Evolutionary conservation across 2,797 vertebrate genomes (phyloP), one percentile per base, ranked within the genome.

Genomic region (Pygocentrus nattereri): DNA sequence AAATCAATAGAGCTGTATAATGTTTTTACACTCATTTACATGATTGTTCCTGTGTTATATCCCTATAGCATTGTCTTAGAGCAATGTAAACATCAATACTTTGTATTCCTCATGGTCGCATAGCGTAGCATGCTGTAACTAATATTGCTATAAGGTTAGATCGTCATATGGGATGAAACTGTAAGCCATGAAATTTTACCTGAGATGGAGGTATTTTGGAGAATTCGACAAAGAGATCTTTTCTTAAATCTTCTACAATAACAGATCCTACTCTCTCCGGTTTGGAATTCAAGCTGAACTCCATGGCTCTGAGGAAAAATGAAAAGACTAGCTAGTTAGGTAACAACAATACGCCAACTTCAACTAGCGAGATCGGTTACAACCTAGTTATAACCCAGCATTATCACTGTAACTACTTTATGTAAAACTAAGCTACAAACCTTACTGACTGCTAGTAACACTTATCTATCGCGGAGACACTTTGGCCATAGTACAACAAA

Each of bases 211-310:
- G 87, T 73, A 92, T 88, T 67, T 90, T 92, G 30, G 92, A 90
- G 88, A 98, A 97, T 49, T 97, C 96, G 0, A 3, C 82, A 47
- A 94, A 96, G 7, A 98, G 94, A 68, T 97, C 90, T 86, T 89
- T 91, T 87, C 90, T 95, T 79, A 98, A 83, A 68, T 97, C 96
- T 0, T 94, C 95, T 75, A 96, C 90, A 54, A 84, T 86, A 83
- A 95, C 86, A 11, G 84, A 91, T 0, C 88, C 93, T 52, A 88
- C 85, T 80, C 93, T 91, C 86, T 92, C 90, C 21, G 93, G 74
- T 19, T 86, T 93, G 38, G 92, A 90, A 41, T 89, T 88, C 4
- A 90, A 86, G 89, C 86, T 85, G 0, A 74, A 90, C 50, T 97
- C 95, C 96, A 98, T 97, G 84, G 92, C 95, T 83, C 78, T 93